Evolutionary conservation across 2,113 vertebrate genomes (phyloP).

Genomic region (Epinephelus lanceolatus): DNA sequence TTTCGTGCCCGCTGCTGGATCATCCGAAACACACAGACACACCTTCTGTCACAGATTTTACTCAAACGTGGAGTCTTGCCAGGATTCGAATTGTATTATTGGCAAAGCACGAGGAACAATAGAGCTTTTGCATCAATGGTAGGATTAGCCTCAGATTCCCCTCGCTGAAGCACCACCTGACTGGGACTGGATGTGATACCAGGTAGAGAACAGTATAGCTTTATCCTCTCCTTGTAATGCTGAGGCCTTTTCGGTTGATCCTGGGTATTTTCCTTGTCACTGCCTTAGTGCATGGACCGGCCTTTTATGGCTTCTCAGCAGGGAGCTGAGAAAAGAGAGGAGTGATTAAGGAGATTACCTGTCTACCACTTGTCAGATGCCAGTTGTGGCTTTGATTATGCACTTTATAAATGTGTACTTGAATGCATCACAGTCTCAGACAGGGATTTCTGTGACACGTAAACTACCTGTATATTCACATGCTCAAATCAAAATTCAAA

Average conservation of each 20-base stretch:
- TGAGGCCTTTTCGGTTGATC: conserved; percentile 62
- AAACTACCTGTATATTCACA: conserved; percentile 13
- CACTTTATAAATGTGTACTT: conserved; percentile 26
- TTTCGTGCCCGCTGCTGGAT: conserved; percentile 71
- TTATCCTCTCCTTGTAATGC: conserved; percentile 65
- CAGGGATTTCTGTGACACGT: conserved; percentile 13
- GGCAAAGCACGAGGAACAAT: conserved; percentile 67
- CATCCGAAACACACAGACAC: conserved; percentile 70
- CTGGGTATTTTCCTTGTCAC: conserved; percentile 59
- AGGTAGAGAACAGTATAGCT: conserved; percentile 61
- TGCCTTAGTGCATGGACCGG: conserved; percentile 27
- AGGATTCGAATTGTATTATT: conserved; percentile 71
- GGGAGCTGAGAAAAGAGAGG: conserved; percentile 41
- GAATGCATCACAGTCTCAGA: conserved; percentile 7
- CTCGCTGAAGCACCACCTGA: conserved; percentile 68
- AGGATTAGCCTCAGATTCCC: conserved; percentile 74
- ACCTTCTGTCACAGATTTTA: conserved; percentile 64
- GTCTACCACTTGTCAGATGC: conserved; percentile 28
- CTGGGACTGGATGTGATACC: conserved; percentile 62
- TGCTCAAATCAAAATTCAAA: not conserved
- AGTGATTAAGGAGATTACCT: conserved; percentile 67
- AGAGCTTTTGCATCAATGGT: conserved; percentile 70
- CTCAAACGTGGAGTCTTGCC: conserved; percentile 57
- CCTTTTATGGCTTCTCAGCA: conserved; percentile 50
- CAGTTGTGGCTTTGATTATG: conserved; percentile 44